Evolutionary conservation across 1,140 invertebrate species (phyloP), one percentile per base, ranked within the genome.

Genomic region (Bathynomus jamesi): DNA sequence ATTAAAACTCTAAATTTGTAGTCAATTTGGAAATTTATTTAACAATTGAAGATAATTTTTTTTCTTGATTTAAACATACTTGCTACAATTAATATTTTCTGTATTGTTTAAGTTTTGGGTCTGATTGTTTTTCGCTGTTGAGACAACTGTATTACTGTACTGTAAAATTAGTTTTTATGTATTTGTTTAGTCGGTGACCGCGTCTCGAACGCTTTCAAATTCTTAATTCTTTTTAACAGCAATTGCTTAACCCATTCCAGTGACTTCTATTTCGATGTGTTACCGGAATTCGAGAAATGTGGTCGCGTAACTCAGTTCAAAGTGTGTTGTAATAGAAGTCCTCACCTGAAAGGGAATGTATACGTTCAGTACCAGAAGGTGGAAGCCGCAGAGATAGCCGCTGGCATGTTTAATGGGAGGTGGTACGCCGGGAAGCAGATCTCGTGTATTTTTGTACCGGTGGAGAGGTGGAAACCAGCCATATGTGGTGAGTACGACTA

Each of bases 351-450:
- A 67, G 94, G 94, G 0, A 95, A 98, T 84, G 89, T 95, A 61
- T 97, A 95, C 80, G 85, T 96, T 60, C 91, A 95, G 80, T 97
- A 89, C 84, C 81, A 82, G 27, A 86, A 83, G 77, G 85, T 87
- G 76, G 85, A 88, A 61, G 86, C 88, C 72, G 89, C 91, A 4
- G 83, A 92, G 0, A 85, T 85, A 71, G 92, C 92, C 13, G 92
- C 89, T 79, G 83, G 87, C 70, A 85, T 84, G 17, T 86, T 97
- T 72, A 92, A 94, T 80, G 90, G 91, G 10, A 86, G 94, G n/a
- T 96, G 87, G 86, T 98, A 95, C 83, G 94, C 88, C 11, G 91
- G 93, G 0, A 88, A 87, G 69, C 92, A 92, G 78, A 80, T 98
- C 0, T 89, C 88, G 73, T 88, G 92, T 63, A 87, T 92, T 79